Conservation (phyloP, 2,888 invertebrate species). For the Phoronis australis region DNA sequence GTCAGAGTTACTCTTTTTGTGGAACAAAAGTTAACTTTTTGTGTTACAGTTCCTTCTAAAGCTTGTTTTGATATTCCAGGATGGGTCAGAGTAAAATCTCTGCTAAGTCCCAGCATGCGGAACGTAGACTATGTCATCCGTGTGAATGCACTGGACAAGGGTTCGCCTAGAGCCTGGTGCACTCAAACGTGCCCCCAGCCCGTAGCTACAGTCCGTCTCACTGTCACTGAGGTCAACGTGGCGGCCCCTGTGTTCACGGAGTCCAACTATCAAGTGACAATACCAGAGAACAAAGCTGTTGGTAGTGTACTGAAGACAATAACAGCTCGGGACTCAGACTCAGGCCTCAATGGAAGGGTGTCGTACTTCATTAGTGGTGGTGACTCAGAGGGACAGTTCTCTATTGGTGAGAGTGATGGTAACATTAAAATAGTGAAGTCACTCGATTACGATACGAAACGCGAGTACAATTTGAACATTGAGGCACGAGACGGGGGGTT, state of each 20-base stretch:
- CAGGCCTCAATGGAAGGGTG: conserved; percentile 85
- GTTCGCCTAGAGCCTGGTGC: too few relatives aligned
- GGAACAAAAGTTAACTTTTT: too few relatives aligned
- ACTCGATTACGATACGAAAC: conserved; percentile 80
- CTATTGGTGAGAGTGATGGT: conserved; percentile 71
- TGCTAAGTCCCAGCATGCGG: too few relatives aligned
- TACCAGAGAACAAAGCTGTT: conserved; percentile 84
- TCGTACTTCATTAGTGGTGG: conserved; percentile 63
- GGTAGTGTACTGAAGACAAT: conserved; percentile 77
- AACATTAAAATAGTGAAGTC: conserved; percentile 72
- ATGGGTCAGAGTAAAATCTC: too few relatives aligned
- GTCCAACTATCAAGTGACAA: conserved; percentile 76
- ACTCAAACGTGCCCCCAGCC: too few relatives aligned
- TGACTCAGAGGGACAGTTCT: conserved; percentile 74
- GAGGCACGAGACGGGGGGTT: conserved; percentile 83
- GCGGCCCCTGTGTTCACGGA: conserved; percentile 73
- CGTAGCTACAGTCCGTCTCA: conserved; percentile 62
- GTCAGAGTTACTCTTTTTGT: too few relatives aligned
- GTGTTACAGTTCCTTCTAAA: too few relatives aligned
- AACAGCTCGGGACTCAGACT: conserved; percentile 75
- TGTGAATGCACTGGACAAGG: conserved; percentile 77
- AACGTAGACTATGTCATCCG: conserved; percentile 62
- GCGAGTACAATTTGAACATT: conserved; percentile 79
- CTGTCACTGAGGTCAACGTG: conserved; percentile 72
- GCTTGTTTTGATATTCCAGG: too few relatives aligned